A percentile compares a stretch with the other conserved stretches of the same genome.
phyloP scores from a whole-genome alignment of 2,888 invertebrate genomes.

The Pomacea canaliculata region DNA sequence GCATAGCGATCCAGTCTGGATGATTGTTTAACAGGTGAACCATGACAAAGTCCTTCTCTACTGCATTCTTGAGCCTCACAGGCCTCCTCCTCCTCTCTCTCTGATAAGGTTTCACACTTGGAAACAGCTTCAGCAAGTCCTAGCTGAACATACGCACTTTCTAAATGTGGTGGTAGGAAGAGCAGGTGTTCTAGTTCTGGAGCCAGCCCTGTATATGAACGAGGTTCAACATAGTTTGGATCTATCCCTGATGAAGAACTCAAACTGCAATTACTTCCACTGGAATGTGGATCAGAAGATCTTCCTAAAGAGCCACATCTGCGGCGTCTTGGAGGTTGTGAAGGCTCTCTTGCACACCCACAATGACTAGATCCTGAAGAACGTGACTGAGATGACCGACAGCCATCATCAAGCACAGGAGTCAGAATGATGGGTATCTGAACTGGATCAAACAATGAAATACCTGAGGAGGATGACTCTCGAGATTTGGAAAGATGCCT shows the following conservation, averaged over 20 bases:
- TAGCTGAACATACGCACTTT: conserved; percentile 32
- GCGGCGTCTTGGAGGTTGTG: conserved; percentile 1
- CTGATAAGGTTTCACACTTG: neutral
- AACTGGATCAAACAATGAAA: conserved; percentile 55
- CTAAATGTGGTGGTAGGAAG: conserved; percentile 59
- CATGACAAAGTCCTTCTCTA: neutral
- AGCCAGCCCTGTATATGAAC: conserved; percentile 34
- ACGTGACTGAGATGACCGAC: conserved; percentile 19
- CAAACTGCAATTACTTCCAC: conserved; percentile 52
- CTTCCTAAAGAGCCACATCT: neutral
- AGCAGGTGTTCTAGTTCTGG: conserved; percentile 50
- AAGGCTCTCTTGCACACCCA: conserved; percentile 22
- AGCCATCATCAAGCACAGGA: conserved; percentile 33
- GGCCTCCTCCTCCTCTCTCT: conserved; percentile 18
- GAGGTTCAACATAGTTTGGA: conserved; percentile 26
- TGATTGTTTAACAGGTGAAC: conserved; percentile 2
- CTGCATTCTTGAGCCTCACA: neutral
- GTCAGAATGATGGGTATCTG: conserved; percentile 44
- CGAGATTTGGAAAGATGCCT: conserved; percentile 14
- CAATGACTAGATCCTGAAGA: conserved; percentile 33
- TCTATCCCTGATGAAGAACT: conserved; percentile 47
- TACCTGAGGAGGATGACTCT: conserved; percentile 27
- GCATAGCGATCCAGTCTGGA: conserved; percentile 17
- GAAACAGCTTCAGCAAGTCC: conserved; percentile 6
- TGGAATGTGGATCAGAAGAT: conserved; percentile 3